Percentiles rank a stretch among this genome's conserved stretches.
phyloP scores from a whole-genome alignment of 1,140 invertebrate genomes.

The Neodiprion pinetum region DNA sequence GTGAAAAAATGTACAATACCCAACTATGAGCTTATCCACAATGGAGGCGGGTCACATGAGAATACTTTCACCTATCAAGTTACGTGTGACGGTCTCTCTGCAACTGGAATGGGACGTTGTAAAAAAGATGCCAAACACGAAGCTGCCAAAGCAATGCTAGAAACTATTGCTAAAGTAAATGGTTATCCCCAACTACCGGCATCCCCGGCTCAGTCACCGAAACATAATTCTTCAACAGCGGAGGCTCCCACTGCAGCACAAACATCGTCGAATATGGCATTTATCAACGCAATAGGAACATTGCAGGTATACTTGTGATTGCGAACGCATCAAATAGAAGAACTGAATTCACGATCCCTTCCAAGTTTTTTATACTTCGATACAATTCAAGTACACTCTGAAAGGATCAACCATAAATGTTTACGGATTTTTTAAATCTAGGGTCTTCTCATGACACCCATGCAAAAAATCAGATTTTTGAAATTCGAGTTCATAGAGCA shows the following conservation, averaged over 20 bases:
- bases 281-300: slow-evolving; percentile 53
- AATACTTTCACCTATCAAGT: slow-evolving; percentile 75
- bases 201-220: slow-evolving; percentile 43
- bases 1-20: slow-evolving; percentile 67
- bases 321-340: too few relatives aligned
- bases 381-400: too few relatives aligned
- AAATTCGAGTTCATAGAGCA: too few relatives aligned
- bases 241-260: slow-evolving; percentile 30
- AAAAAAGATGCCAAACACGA: slow-evolving; percentile 77
- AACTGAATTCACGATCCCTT: too few relatives aligned
- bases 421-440: too few relatives aligned
- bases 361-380: too few relatives aligned
- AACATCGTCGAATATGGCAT: slow-evolving; percentile 35
- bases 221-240: slow-evolving; percentile 34
- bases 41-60: slow-evolving; percentile 74
- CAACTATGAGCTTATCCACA: slow-evolving; percentile 73
- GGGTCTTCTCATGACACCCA: too few relatives aligned
- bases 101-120: slow-evolving; percentile 67
- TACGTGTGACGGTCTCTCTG: slow-evolving; percentile 51
- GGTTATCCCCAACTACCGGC: slow-evolving; percentile 52
- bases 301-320: slow-evolving; percentile 40
- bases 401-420: too few relatives aligned
- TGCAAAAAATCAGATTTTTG: too few relatives aligned
- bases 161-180: slow-evolving; percentile 53
- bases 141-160: slow-evolving; percentile 68